Evolutionary conservation across 37 sponge, comb jelly and placozoan species (phyloP).

Genomic region (Aphrocallistes beatrix): DNA sequence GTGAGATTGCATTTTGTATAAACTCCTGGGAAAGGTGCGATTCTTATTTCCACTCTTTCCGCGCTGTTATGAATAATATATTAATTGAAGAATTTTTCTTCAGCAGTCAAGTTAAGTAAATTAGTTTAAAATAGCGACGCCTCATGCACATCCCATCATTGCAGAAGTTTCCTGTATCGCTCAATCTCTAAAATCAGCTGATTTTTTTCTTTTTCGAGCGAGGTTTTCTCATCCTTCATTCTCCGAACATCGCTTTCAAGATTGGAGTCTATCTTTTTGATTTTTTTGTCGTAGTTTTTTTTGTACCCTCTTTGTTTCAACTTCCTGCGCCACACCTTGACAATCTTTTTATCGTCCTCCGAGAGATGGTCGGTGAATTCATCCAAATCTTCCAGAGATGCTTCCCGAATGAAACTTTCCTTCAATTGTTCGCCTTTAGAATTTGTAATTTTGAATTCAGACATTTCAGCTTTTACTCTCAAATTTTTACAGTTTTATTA

Average conservation of each 20-base stretch:
- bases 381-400: background rate
- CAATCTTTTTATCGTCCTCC: background rate
- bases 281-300: background rate
- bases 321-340: background rate
- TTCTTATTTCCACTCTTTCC: no score
- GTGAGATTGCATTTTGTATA: no score
- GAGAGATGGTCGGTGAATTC: background rate
- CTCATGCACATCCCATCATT: no score
- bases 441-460: no score
- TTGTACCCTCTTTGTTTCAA: background rate
- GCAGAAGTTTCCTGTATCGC: background rate
- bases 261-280: background rate
- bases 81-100: no score
- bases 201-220: background rate
- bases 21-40: no score
- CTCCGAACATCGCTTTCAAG: background rate
- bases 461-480: no score
- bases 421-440: no score
- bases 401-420: background rate
- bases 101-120: no score
- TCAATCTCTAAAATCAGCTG: background rate
- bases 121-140: no score
- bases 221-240: background rate
- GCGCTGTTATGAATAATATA: no score
- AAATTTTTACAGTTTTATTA: no score